Percentiles rank a stretch among this genome's conserved stretches.
Conservation (phyloP, 2,888 invertebrate species). For the Linnaemya vulpina region DNA sequence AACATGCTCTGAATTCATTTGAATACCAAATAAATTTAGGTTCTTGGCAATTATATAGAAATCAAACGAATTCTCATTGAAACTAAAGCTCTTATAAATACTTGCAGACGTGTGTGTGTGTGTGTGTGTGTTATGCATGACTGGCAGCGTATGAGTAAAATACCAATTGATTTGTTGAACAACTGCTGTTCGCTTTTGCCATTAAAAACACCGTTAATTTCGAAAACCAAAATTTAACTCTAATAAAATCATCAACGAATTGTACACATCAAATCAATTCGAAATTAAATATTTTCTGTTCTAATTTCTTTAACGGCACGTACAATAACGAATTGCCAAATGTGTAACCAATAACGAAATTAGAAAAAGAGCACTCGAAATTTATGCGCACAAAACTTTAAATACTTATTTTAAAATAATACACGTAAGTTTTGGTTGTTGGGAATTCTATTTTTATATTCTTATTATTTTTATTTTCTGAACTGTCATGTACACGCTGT, state of each 20-base stretch:
- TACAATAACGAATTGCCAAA: slow-evolving; percentile 51
- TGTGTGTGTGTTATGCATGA: not conserved
- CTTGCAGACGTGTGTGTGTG: not conserved
- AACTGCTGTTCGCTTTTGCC: slow-evolving; percentile 42
- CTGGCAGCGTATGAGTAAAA: slow-evolving; percentile 12
- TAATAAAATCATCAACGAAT: slow-evolving; percentile 53
- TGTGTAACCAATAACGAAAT: slow-evolving; percentile 61
- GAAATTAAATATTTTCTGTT: slow-evolving; percentile 61
- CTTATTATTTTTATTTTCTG: not conserved
- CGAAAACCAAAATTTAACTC: slow-evolving; percentile 39
- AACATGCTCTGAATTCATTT: slow-evolving; percentile 29
- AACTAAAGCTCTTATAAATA: slow-evolving; percentile 23
- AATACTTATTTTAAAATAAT: slow-evolving; percentile 38
- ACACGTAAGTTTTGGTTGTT: slow-evolving; percentile 7
- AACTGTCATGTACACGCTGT: slow-evolving; percentile 31
- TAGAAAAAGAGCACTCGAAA: slow-evolving; percentile 23
- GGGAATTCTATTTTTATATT: not conserved
- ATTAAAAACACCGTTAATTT: slow-evolving; percentile 68
- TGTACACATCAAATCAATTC: slow-evolving; percentile 58
- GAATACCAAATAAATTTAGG: slow-evolving; percentile 55
- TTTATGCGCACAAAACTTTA: slow-evolving; percentile 35
- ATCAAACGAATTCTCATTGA: slow-evolving; percentile 64
- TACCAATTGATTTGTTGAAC: slow-evolving; percentile 30
- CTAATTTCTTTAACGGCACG: slow-evolving; percentile 67
- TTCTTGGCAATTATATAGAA: slow-evolving; percentile 66